Evolutionary conservation across 1,140 invertebrate genomes (phyloP), one percentile per base, ranked within the genome.

Genomic region (Cheumatopsyche charites): DNA sequence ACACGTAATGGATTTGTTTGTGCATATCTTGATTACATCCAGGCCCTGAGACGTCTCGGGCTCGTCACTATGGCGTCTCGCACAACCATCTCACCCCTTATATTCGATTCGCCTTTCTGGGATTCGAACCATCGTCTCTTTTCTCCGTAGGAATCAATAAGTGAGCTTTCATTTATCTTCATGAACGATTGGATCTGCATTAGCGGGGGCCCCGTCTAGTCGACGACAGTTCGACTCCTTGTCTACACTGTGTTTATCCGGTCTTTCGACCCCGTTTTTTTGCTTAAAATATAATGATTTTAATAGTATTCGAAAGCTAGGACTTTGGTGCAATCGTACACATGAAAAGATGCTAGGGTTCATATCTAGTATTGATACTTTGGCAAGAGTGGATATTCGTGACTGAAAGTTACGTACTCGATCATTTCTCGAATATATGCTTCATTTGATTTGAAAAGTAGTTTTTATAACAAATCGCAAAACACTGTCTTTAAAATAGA

Each of bases 1-100:
- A 62, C 66, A 73, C 65, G 58, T 73, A 73, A 73, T 73, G 65
- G 65, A 73, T 73, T 72, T 73, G 71, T 69, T 73, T 73, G 71
- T 68, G 66, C 65, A 68, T 62, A 73, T 73, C 71, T 73, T 68
- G 71, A 73, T 73, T 73, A 73, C 61, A 73, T 61, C 58, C 66
- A 63, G 63, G 62, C 61, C 61, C 15, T 11, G 45, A 55, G 62
- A 65, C 70, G 26, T 70, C 19, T 62, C 58, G 25, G 11, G n/a
- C 23, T 41, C 67, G 26, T 55, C 25, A 68, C 29, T 29, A 29
- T 36, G 52, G 52, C 26, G 67, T 58, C 52, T 61, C 49, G 15
- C 7, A 45, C 17, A 62, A 26, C 41, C 25, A 13, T 15, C 43
- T 15, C 43, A 12, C 43, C 43, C 43, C 13, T n/a, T 42, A 17